Evolutionary conservation across 2,797 vertebrate species (phyloP), one percentile per base, ranked within the genome.

Genomic region (Chloroceryle inda): DNA sequence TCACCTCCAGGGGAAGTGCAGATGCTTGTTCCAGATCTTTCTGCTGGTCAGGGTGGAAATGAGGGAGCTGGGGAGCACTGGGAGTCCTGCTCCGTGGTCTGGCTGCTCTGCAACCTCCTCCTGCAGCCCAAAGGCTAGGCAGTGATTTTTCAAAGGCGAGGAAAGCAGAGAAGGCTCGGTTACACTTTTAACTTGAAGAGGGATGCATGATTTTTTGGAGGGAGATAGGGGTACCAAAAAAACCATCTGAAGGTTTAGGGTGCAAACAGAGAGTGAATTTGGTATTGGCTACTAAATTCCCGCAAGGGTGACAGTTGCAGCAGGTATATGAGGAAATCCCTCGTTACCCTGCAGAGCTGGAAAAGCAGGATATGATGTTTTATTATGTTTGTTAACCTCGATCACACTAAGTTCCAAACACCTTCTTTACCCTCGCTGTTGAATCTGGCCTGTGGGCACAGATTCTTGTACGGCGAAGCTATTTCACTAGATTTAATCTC

Each of bases 401-500:
- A 88, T 96, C 91, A 87, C 89, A 89, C 92, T n/a, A 15, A 91
- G 91, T 92, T 94, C 93, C 91, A 92, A 89, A 88, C 94, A 77
- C 76, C 66, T 38, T 62, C 89, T 84, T 89, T 78, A 69, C 92
- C 95, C 79, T 91, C 66, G 2, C 89, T 88, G 87, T 91, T 88
- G 92, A 89, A 78, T 92, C 93, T 94, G 94, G 95, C 96, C 94
- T 91, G 92, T 91, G 89, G 95, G 91, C 84, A 91, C 94, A 74
- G 85, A 94, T 96, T 96, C 95, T 94, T 94, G 94, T 88, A 74
- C 21, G 5, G 79, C 13, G 24, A 44, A 96, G 95, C 94, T 89
- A 83, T 93, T 96, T 90, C 92, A 31, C 85, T 69, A 96, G 96
- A 96, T 95, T 91, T 94, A 97, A 96, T 96, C 96, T 94, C 92